Base-by-base conservation (phyloP, 2,797 vertebrate genomes). In the Sebastes steindachneri region DNA sequence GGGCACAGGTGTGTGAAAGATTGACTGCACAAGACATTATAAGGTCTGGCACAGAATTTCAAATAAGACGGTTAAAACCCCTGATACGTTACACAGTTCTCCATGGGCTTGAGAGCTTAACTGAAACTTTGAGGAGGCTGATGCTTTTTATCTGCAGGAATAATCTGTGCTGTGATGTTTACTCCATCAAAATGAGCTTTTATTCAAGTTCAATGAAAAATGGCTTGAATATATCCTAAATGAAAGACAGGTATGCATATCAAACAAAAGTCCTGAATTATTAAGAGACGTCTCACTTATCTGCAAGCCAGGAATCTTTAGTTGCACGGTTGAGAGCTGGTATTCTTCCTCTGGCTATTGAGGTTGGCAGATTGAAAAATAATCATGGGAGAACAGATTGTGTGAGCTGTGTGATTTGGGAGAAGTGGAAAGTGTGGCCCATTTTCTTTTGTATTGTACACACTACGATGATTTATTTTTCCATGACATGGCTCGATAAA, bases 1-100 rank as follows among this genome's bases (percentile, higher is more conserved):
- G 59, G 99, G 99, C 79, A 97, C 96, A 48, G 98, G 99, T 94
- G 41, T 26, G 79, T 80, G 41, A 80, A 48, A n/a, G 8, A 23
- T 9, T 29, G 11, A 45, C 10, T 28, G 3, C 8, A 26, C 35
- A 4, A 41, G 1, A 23, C 31, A 62, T 57, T 54, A 7, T 37
- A 26, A 55, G 55, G 26, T 25, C 21, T 54, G 9, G 21, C n/a
- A 48, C 35, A 48, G 31, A 78, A 77, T 75, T 75, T 75, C 0
- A 73, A 62, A 73, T 23, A 63, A 7, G 33, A n/a, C 19, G 31
- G 4, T 66, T 37, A 35, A 60, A 73, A 51, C 15, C 28, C 45
- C 21, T 37, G 17, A 69, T 63, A 45, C 3, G 4, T 62, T 65
- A 17, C 14, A 53, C 14, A 21, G 9, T 37, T 68, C n/a, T 73